These are phyloP conservation scores for Seira ritae DNA, from an alignment of 2,888 invertebrate genomes.

Conservation along the genomic window DNA sequence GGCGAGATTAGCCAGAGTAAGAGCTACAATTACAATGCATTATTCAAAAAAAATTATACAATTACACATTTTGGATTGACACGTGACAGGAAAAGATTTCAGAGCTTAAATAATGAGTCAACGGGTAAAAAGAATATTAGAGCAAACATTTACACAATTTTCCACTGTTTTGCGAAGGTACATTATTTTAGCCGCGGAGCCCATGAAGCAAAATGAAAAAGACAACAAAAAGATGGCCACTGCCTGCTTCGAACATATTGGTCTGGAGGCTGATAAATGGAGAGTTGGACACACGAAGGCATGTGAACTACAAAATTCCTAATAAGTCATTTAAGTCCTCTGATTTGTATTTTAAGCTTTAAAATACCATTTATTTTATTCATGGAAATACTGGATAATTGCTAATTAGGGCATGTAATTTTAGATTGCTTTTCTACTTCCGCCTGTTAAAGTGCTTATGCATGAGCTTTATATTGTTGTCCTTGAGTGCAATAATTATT, in stretches of 20 bases:
- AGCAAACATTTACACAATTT: too few relatives aligned
- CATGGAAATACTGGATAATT: constrained; percentile 75
- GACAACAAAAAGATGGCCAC: constrained; percentile 90
- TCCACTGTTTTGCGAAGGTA: constrained; percentile 82
- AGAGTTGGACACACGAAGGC: constrained; percentile 99
- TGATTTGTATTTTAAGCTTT: constrained; percentile 98
- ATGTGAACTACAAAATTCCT: constrained; percentile 88
- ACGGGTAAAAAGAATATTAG: too few relatives aligned
- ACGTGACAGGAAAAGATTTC: too few relatives aligned
- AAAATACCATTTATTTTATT: constrained; percentile 97
- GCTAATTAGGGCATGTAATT: background rate
- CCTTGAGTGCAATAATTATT: too few relatives aligned
- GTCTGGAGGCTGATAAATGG: constrained; percentile 95
- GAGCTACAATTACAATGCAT: background rate
- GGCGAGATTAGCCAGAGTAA: too few relatives aligned
- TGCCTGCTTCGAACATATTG: constrained; percentile 90
- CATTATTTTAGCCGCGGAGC: constrained; percentile 98
- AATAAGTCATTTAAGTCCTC: constrained; percentile 99
- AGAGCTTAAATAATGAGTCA: too few relatives aligned
- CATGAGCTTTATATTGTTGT: too few relatives aligned
- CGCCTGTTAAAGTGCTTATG: too few relatives aligned
- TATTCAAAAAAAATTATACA: background rate
- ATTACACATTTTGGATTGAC: background rate
- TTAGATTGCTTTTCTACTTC: too few relatives aligned
- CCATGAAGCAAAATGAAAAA: constrained; percentile 88